A percentile compares a stretch with the other conserved stretches of the same genome.
Conservation (phyloP, 2,797 vertebrate species). For the Squalus acanthias region DNA sequence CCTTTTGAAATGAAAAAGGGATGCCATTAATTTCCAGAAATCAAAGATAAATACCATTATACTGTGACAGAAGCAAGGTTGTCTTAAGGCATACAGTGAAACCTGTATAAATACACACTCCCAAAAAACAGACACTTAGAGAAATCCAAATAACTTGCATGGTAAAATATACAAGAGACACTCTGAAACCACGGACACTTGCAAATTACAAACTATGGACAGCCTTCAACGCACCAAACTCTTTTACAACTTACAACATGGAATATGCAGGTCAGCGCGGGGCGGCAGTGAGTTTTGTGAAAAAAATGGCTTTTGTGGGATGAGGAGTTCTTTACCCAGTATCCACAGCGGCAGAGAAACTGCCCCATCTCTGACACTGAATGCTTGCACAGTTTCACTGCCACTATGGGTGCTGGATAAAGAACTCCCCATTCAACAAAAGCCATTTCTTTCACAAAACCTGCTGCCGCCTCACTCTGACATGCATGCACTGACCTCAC, state of each 20-base stretch:
- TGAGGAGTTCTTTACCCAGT: neutral
- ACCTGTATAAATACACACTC: neutral
- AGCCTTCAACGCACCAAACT: neutral
- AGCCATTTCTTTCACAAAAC: neutral
- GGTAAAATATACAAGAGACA: neutral
- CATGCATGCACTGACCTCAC: neutral
- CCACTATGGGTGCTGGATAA: neutral
- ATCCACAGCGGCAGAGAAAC: neutral
- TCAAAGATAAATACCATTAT: neutral
- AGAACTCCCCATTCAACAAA: neutral
- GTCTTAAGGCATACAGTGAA: neutral
- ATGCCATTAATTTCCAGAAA: neutral
- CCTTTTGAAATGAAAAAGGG: neutral
- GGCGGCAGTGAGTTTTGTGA: neutral
- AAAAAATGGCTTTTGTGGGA: neutral
- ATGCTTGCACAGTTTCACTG: neutral
- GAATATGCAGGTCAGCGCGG: neutral
- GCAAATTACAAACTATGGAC: neutral
- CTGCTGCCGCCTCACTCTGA: neutral
- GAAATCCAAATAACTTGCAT: neutral
- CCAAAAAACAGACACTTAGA: neutral
- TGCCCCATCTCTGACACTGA: neutral
- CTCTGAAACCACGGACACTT: too few relatives aligned
- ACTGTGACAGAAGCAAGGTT: neutral
- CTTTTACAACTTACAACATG: neutral